Conservation (phyloP, 2,888 invertebrate genomes). For the Alloscopus bannaensis region DNA sequence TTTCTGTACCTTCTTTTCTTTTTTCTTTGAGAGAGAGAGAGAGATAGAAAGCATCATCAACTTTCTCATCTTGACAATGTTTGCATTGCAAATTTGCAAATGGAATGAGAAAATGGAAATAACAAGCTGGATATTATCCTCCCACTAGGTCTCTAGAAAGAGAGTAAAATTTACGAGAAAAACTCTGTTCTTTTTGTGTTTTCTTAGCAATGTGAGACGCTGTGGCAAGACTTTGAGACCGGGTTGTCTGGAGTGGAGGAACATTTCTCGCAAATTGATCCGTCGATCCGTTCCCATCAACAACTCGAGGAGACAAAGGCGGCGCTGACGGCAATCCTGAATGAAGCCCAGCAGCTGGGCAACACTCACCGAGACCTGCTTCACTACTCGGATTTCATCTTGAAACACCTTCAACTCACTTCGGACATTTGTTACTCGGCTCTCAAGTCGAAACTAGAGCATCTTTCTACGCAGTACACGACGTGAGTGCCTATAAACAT, state of each 20-base stretch:
- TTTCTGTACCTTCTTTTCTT: background rate
- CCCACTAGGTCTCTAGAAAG: no score
- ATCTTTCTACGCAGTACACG: slow-evolving; percentile 83
- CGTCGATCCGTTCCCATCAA: slow-evolving; percentile 84
- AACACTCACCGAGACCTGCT: slow-evolving; percentile 69
- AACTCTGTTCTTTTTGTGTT: slow-evolving; percentile 56
- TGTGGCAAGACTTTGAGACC: slow-evolving; percentile 83
- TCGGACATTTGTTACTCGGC: slow-evolving; percentile 76
- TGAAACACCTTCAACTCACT: slow-evolving; percentile 69
- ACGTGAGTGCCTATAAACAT: no score
- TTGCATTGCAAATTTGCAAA: background rate
- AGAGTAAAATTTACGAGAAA: no score
- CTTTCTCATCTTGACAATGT: no score
- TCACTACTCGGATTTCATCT: slow-evolving; percentile 68
- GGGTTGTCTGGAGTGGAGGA: slow-evolving; percentile 84
- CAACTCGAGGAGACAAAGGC: slow-evolving; percentile 85
- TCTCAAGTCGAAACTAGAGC: slow-evolving; percentile 83
- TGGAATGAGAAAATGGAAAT: background rate
- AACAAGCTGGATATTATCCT: no score
- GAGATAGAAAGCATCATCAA: no score
- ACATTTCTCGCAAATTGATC: slow-evolving; percentile 86
- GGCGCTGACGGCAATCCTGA: slow-evolving; percentile 80
- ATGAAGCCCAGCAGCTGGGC: slow-evolving; percentile 70
- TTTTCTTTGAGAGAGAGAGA: no score
- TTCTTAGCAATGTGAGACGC: slow-evolving; percentile 81